Evolutionary conservation across 64 coral and sea anemone genomes (phyloP).

Genomic region (Platygyra sinensis): DNA sequence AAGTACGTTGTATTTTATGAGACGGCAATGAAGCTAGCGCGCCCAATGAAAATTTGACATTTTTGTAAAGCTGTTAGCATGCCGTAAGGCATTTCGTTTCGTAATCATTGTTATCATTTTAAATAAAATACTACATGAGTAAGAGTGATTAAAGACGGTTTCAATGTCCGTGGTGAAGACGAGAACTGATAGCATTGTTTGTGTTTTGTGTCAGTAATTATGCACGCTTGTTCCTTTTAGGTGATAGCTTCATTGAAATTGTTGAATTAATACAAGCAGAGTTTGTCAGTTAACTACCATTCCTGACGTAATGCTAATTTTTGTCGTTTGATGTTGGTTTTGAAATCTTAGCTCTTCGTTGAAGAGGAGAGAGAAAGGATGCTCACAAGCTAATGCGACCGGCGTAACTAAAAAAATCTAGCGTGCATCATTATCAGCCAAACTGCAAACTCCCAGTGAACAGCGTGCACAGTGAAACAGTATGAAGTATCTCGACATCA

Average conservation of each 20-base stretch:
- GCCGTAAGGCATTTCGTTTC: not conserved
- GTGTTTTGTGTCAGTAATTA: constrained; percentile 17
- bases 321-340: not conserved
- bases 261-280: constrained; percentile 14
- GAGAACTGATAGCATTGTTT: constrained; percentile 17
- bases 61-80: not conserved
- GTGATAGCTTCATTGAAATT: constrained; percentile 16
- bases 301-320: constrained; percentile 16
- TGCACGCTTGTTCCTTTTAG: constrained; percentile 18
- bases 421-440: not conserved
- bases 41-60: constrained; percentile 7
- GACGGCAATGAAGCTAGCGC: constrained; percentile 8
- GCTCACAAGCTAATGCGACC: no score
- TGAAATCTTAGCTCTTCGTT: not conserved
- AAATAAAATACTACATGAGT: not conserved
- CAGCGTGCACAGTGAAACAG: not conserved
- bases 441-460: not conserved
- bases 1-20: not conserved
- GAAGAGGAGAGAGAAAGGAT: not conserved
- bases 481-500: not conserved
- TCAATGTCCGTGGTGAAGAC: no score
- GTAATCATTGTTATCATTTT: not conserved
- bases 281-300: not conserved
- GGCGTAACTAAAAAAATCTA: not conserved
- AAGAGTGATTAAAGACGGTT: not conserved